Conservation (phyloP, 2,113 vertebrate species). For the Scatophagus argus region DNA sequence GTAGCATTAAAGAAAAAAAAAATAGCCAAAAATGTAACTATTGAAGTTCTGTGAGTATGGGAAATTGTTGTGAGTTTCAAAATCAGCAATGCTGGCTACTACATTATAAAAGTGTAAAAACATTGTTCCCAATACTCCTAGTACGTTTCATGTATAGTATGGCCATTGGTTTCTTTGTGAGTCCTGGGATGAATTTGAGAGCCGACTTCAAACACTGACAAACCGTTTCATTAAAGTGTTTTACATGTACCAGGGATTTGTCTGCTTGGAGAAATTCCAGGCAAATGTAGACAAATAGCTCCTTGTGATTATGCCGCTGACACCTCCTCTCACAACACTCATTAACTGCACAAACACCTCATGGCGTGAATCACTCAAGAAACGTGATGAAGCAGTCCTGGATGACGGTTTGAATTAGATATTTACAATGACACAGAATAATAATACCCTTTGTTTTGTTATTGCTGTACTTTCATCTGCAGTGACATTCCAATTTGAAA, state of each 20-base stretch:
- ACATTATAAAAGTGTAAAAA: neutral
- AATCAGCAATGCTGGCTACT: neutral
- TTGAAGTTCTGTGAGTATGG: neutral
- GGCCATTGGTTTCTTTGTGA: neutral
- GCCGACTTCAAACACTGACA: neutral
- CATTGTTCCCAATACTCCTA: neutral
- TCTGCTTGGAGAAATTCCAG: constrained; percentile 12
- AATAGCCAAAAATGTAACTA: neutral
- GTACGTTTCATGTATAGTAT: neutral
- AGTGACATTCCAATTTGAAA: constrained; percentile 17
- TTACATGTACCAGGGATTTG: neutral
- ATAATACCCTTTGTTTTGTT: neutral
- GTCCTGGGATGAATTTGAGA: neutral
- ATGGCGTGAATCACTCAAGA: neutral
- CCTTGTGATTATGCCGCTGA: neutral
- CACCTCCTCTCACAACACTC: constrained; percentile 7
- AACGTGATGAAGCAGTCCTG: neutral
- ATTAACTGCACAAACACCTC: constrained; percentile 14
- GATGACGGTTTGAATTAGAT: constrained; percentile 11
- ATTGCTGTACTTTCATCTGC: neutral
- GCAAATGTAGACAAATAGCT: neutral
- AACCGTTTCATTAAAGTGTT: neutral
- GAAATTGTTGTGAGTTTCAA: neutral
- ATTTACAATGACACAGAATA: neutral
- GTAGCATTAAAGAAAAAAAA: too few relatives aligned